Evolutionary conservation across 2,797 vertebrate species (phyloP), one percentile per base, ranked within the genome.

Genomic region (Aeoliscus strigatus): DNA sequence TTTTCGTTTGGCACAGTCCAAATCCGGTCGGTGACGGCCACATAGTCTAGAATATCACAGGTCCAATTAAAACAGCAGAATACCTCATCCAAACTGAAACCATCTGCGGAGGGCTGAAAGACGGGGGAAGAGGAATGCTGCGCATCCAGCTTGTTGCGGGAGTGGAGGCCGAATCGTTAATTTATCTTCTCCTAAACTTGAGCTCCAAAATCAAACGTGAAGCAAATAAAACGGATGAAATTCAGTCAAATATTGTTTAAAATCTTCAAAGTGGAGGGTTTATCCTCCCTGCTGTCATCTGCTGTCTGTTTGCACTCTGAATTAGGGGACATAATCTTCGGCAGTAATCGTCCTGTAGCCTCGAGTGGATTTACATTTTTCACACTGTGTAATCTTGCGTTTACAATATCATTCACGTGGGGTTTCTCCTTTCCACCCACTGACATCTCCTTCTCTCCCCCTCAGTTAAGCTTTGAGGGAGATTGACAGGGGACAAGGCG

Each of bases 341-440:
- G 60, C 70, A 52, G 76, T 86, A 83, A 87, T 80, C 77, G 47
- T 62, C 61, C 53, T 30, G 53, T 79, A 67, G 73, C 83, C 70
- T 78, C 15, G 40, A 68, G 54, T 71, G 83, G 80, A 86, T 88
- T 86, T 83, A 66, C 79, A 84, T 87, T 82, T 82, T 77, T 75
- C 75, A 73, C 75, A 63, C 73, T 57, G 76, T 66, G 82, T 88
- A 88, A 89, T 88, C 85, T 82, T 15, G 35, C 81, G 46, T 83
- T 89, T 90, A 88, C 85, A 85, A 76, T 80, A 84, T 82, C 48
- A 78, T 82, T 89, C 86, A 84, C 30, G 80, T 82, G 74, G 77
- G n/a, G 78, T 77, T 83, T 79, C 58, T 72, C 60, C 70, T 72
- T 75, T 77, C 72, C 75, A 60, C 52, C 67, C 73, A 40, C 80